These are phyloP conservation scores for Hydrolagus affinis DNA, from an alignment of 2,113 vertebrate species.

Conservation along the genomic window DNA sequence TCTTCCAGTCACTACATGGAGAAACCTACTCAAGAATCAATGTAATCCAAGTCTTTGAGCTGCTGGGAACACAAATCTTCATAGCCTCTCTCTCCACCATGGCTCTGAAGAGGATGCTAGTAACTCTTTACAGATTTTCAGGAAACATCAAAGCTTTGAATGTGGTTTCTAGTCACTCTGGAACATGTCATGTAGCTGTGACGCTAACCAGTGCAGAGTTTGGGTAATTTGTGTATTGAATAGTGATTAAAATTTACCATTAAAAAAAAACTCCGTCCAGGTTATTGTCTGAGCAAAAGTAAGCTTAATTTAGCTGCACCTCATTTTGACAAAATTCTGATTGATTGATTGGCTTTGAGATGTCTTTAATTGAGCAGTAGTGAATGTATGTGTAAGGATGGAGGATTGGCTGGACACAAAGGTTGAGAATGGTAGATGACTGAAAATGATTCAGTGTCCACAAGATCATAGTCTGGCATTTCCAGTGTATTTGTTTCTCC, in stretches of 20 bases:
- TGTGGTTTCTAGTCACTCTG: neutral
- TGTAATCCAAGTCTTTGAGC: neutral
- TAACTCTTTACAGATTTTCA: slow-evolving; percentile 20
- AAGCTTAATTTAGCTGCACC: neutral
- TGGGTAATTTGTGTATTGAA: neutral
- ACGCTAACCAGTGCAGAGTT: neutral
- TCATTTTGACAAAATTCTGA: neutral
- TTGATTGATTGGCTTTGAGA: neutral
- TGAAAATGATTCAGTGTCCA: no score
- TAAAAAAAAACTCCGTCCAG: neutral
- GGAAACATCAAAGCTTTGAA: neutral
- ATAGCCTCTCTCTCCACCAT: neutral
- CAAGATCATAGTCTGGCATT: neutral
- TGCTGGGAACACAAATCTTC: neutral
- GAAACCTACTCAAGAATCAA: slow-evolving; percentile 1
- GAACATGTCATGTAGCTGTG: neutral
- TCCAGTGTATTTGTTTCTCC: neutral
- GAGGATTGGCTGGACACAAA: neutral
- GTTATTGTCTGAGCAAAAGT: neutral
- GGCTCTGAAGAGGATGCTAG: slow-evolving; percentile 22
- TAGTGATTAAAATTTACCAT: slow-evolving; percentile 11
- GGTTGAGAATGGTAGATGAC: neutral
- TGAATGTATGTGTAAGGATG: neutral
- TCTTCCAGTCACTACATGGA: slow-evolving; percentile 24
- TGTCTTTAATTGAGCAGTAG: neutral